Evolutionary conservation across 2,113 vertebrate species (phyloP).

Genomic region (Electrona antarctica): DNA sequence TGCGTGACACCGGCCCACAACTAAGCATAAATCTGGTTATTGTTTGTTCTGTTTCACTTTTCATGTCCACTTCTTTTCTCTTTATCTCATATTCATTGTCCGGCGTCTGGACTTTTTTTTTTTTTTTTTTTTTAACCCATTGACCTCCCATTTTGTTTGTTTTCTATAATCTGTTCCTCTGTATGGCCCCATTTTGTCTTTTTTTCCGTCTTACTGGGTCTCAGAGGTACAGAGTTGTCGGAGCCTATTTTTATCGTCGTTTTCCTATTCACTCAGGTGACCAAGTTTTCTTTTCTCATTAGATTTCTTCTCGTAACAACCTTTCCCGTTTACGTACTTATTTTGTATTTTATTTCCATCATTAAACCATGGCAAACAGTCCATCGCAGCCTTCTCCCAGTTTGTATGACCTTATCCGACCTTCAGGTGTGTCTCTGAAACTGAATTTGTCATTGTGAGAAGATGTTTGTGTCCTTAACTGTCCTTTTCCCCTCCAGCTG

Average conservation of each 20-base stretch:
- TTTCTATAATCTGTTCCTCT: slow-evolving; percentile 48
- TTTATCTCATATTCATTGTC: slow-evolving; percentile 49
- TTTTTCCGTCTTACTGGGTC: slow-evolving; percentile 44
- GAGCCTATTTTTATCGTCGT: slow-evolving; percentile 92
- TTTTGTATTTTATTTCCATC: slow-evolving; percentile 42
- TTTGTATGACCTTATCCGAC: slow-evolving; percentile 9
- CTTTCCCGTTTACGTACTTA: slow-evolving; percentile 6
- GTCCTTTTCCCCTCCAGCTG: not conserved
- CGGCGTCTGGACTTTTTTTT: slow-evolving; percentile 57
- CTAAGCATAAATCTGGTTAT: too few species aligned
- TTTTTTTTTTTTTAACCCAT: slow-evolving; percentile 56
- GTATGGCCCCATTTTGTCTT: slow-evolving; percentile 52
- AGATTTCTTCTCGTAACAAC: not conserved
- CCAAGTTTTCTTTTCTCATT: slow-evolving; percentile 57
- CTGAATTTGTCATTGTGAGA: not conserved
- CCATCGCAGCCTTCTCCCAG: not conserved
- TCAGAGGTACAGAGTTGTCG: slow-evolving; percentile 92
- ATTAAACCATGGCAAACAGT: not conserved
- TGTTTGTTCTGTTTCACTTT: slow-evolving; percentile 28
- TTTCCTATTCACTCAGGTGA: slow-evolving; percentile 91
- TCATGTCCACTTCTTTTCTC: slow-evolving; percentile 59
- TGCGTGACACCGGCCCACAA: too few species aligned
- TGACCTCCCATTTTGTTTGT: slow-evolving; percentile 18
- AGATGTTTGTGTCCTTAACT: slow-evolving; percentile 16
- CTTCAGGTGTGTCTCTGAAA: not conserved